A percentile compares a stretch with the other conserved stretches of the same genome.
Evolutionary conservation across 1,140 invertebrate species (phyloP).

Genomic region (Pseudachorutes palmiensis): DNA sequence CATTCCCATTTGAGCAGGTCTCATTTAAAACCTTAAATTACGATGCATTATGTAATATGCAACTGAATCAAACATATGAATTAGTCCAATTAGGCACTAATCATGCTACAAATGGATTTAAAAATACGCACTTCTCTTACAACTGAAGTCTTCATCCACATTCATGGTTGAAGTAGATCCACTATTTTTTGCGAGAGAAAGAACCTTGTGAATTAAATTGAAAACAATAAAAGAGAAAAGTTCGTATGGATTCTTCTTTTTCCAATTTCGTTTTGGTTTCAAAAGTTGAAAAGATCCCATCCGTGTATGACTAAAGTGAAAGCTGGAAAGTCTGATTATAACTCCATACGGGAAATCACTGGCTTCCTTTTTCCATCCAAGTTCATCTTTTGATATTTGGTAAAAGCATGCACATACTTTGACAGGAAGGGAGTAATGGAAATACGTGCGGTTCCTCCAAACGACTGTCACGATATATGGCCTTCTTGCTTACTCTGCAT

Average conservation of each 20-base stretch:
- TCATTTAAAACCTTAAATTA: background rate
- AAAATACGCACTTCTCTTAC: background rate
- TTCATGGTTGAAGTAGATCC: background rate
- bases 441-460: no score
- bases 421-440: no score
- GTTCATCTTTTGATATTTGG: background rate
- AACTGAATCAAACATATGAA: background rate
- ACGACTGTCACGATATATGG: background rate
- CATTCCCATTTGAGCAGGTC: background rate
- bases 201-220: background rate
- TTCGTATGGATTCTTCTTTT: background rate
- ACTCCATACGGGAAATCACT: background rate
- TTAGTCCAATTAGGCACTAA: background rate
- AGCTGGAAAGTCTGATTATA: background rate
- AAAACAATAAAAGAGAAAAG: background rate
- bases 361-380: background rate
- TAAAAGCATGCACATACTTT: background rate
- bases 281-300: conserved; percentile 3
- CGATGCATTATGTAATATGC: background rate
- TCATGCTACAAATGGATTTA: background rate
- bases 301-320: background rate
- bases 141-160: background rate
- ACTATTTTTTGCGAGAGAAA: background rate
- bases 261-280: conserved; percentile 4
- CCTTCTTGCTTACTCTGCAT: no score